Evolutionary conservation across 2,113 vertebrate species (phyloP).

Genomic region (Gulo gulo): DNA sequence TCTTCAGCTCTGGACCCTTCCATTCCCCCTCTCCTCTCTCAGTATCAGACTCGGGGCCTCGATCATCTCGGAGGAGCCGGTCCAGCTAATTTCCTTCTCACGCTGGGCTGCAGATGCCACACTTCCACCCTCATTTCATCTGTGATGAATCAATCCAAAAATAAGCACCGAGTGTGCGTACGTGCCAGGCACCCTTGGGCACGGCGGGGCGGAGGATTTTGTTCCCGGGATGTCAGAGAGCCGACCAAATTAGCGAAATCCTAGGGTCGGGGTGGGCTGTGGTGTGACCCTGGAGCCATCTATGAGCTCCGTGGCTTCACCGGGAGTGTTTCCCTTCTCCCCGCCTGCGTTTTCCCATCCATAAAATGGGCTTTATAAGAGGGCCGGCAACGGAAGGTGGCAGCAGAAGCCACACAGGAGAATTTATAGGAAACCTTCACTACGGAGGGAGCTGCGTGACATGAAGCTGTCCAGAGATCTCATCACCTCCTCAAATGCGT

Average conservation of each 20-base stretch:
- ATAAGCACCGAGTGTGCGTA: not conserved
- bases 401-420: not conserved
- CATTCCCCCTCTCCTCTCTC: not conserved
- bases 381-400: fast-evolving
- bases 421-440: fast-evolving
- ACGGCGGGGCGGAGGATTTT: not conserved
- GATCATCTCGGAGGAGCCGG: not conserved
- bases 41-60: fast-evolving
- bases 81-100: not conserved
- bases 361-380: not conserved
- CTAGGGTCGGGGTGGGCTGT: not conserved
- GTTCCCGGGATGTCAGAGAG: not conserved
- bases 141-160: not conserved
- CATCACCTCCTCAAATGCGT: not conserved
- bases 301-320: not conserved
- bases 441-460: fast-evolving
- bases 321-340: not conserved
- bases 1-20: no score
- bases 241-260: not conserved
- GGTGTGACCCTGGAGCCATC: not conserved
- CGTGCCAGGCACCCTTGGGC: not conserved
- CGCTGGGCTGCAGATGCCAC: not conserved
- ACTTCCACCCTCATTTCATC: not conserved
- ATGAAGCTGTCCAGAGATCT: fast-evolving
- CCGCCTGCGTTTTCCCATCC: not conserved